A percentile compares a stretch with the other conserved stretches of the same genome.
Evolutionary conservation across 2,888 invertebrate genomes (phyloP).

Genomic region (Ennomos quercinarius): DNA sequence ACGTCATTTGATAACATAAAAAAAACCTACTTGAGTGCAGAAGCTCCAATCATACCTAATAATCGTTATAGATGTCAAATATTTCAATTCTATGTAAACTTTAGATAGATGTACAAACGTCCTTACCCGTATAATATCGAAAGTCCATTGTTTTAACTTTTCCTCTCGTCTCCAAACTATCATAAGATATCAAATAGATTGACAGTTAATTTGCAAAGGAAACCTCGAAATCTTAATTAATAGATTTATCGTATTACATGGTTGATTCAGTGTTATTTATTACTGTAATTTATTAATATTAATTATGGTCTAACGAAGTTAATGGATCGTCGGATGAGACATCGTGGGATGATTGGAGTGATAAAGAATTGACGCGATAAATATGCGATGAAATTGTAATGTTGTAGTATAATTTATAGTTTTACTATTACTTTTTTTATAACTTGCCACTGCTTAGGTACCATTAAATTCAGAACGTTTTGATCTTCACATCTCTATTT

Average conservation of each 20-base stretch:
- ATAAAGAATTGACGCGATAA: conserved; percentile 7
- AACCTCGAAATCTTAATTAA: conserved; percentile 53
- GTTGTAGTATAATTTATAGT: too few relatives aligned
- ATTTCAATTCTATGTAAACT: too few relatives aligned
- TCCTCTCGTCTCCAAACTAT: conserved; percentile 2
- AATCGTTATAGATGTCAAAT: too few relatives aligned
- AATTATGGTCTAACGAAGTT: conserved; percentile 56
- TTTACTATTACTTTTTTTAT: too few relatives aligned
- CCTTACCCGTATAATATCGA: too few relatives aligned
- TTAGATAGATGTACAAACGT: too few relatives aligned
- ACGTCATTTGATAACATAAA: too few relatives aligned
- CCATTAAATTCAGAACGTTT: too few relatives aligned
- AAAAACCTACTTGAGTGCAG: too few relatives aligned
- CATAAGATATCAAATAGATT: conserved; percentile 11
- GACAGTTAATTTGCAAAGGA: conserved; percentile 8
- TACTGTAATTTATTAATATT: conserved; percentile 49
- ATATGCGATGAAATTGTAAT: background rate
- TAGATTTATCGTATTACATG: conserved; percentile 66
- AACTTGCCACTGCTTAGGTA: too few relatives aligned
- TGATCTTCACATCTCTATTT: too few relatives aligned
- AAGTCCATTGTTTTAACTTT: background rate
- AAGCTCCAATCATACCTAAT: too few relatives aligned
- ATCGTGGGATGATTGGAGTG: conserved; percentile 27
- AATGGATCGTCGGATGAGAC: conserved; percentile 52
- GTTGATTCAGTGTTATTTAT: conserved; percentile 59